phyloP scores from a whole-genome alignment of 1,140 invertebrate species.

The Trichonephila clavata region DNA sequence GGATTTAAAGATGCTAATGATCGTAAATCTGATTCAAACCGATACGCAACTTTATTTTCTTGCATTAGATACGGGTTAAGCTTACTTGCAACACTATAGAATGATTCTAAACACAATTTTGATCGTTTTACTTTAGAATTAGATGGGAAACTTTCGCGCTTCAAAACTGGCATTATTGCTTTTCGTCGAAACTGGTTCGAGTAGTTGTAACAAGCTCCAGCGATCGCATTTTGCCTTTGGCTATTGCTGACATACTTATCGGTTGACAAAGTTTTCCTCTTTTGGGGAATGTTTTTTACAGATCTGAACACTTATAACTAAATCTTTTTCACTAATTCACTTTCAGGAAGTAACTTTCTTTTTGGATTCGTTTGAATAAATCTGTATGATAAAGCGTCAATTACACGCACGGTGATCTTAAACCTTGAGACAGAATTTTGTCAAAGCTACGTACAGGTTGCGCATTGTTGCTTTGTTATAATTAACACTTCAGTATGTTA shows the following conservation, averaged over 20 bases:
- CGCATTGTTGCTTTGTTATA: not conserved
- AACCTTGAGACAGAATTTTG: no score
- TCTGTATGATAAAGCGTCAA: not conserved
- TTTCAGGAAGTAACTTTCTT: constrained; percentile 37
- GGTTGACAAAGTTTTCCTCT: constrained; percentile 62
- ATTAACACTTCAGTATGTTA: no score
- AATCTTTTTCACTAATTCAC: not conserved
- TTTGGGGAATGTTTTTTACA: not conserved
- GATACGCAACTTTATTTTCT: no score
- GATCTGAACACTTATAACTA: not conserved
- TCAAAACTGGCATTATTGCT: not conserved
- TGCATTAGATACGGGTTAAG: no score
- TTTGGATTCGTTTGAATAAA: not conserved
- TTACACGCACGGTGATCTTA: no score
- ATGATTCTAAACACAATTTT: not conserved
- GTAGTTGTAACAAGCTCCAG: not conserved
- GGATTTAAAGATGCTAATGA: no score
- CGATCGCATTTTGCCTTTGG: constrained; percentile 47
- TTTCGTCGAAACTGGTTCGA: not conserved
- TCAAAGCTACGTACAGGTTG: not conserved
- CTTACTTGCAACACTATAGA: no score
- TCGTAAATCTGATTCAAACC: no score
- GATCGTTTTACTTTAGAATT: not conserved
- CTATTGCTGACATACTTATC: constrained; percentile 69
- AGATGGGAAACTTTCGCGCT: not conserved